A percentile compares a stretch with the other conserved stretches of the same genome.
Conservation (phyloP, 2,797 vertebrate genomes). For the Chiloscyllium punctatum region DNA sequence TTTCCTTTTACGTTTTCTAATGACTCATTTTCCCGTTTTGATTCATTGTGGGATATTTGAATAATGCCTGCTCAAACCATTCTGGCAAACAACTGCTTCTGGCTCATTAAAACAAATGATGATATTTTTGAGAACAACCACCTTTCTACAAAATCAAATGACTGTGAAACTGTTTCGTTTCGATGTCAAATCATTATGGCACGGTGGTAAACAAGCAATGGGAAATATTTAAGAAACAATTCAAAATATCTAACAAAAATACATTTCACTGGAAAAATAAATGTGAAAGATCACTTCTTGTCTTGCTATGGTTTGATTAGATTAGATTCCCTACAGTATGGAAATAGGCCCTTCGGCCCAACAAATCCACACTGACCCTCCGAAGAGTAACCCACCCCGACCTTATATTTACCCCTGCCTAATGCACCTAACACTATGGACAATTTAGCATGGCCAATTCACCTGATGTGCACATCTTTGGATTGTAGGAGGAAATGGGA, state of each 20-base stretch:
- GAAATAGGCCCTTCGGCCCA: too few species aligned
- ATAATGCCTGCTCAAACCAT: not conserved
- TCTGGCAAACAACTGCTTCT: not conserved
- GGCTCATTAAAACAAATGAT: not conserved
- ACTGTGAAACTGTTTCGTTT: not conserved
- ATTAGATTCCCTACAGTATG: too few species aligned
- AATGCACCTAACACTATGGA: too few species aligned
- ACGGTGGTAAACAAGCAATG: not conserved
- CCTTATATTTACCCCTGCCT: too few species aligned
- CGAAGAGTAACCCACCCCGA: too few species aligned
- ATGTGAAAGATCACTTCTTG: too few species aligned
- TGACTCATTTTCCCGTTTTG: slow-evolving; percentile 18
- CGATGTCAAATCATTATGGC: not conserved
- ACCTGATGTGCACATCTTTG: too few species aligned
- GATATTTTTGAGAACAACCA: not conserved
- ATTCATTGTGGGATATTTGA: not conserved
- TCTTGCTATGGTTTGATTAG: too few species aligned
- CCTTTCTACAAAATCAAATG: not conserved
- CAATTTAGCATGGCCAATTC: too few species aligned
- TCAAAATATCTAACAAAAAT: not conserved
- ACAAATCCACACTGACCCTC: too few species aligned
- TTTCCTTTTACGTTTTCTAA: slow-evolving; percentile 18
- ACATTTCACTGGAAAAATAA: not conserved
- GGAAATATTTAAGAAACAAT: not conserved
- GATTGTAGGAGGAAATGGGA: too few species aligned